Evolutionary conservation across 2,888 invertebrate genomes (phyloP), one percentile per base, ranked within the genome.

Genomic region (Cheilosia grossa): DNA sequence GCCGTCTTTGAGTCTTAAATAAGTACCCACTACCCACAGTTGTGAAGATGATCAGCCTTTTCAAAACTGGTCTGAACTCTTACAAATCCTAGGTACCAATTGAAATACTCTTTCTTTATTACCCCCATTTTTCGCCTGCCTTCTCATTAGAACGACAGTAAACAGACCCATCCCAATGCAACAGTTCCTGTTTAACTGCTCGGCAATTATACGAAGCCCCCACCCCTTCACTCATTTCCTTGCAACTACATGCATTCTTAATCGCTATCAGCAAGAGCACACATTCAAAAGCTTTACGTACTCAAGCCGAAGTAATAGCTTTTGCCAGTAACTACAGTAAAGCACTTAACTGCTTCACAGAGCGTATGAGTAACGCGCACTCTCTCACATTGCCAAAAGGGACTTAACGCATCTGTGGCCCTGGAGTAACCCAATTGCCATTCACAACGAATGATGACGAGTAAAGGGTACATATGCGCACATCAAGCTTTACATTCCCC

Each of bases 251-350:
- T 63, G 17, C 42, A 70, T 56, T 47, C 64, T 70, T 70, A 70
- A 75, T 64, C 63, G 56, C 13, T 58, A 61, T 30, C 30, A 53
- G 51, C 56, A 42, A 49, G 54, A 63, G 51, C 67, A 33, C 67
- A 33, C 54, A 73, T 78, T 63, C 58, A 73, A 74, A 72, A 49
- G 40, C 54, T 58, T 33, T 58, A 69, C 33, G 33, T 10, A 33
- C 66, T 27, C 56, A 79, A 78, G 74, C 64, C 44, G 59, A 83
- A 79, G 79, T 83, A 79, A 79, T 69, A 54, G 74, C 40, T 19
- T 67, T 67, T 51, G 19, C 66, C 54, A 69, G 51, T 42, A 83
- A 64, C 67, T 73, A 79, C 63, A 47, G 24, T 33, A 40, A 66
- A 51, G 67, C 63, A 67, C 78, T 78, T 63, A 49, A 67, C 47